Base-by-base conservation (phyloP, 2,888 invertebrate genomes). In the Pyrocoelia pectoralis region DNA sequence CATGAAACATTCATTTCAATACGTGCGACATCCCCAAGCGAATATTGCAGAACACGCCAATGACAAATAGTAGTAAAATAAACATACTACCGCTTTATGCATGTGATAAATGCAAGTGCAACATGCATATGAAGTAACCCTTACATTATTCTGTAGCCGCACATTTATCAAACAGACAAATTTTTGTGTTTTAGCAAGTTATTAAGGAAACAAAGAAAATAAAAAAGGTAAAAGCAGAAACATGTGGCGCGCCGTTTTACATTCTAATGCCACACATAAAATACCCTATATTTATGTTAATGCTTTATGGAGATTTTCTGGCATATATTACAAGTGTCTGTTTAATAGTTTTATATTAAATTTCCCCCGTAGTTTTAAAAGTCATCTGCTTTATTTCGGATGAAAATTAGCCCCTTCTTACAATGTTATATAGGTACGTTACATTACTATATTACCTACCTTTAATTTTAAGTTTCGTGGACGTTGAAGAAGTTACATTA, bases 291-390 rank as follows among this genome's bases (percentile, higher is more conserved):
- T 72, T 73, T 74, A 73, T 72, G 70, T 67, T 70, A 72, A 73
- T 73, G 66, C 56, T 68, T 70, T 67, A 67, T 67, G 69, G 56
- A 69, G 70, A 65, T 62, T 65, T 58, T 71, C 66, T 62, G 65
- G 68, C 68, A 68, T 68, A 24, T 24, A 71, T 69, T 67, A 70
- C 66, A 70, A 70, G 67, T 70, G 68, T 68, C 69, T 68, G 69
- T 68, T 71, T 69, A 72, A 72, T 72, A 73, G 69, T 71, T 69
- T 67, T 67, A 71, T 72, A 72, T 72, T 72, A 71, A 73, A 73
- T 70, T 72, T 68, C 53, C 62, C 51, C 55, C 18, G 51, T 38
- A 54, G 50, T 57, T 56, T 50, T n/a, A 38, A 53, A 48, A 57
- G 63, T 54, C 58, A 55, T 51, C 46, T 63, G 63, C 58, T 51